Evolutionary conservation across 2,113 vertebrate species (phyloP).

Genomic region (Polypterus senegalus): DNA sequence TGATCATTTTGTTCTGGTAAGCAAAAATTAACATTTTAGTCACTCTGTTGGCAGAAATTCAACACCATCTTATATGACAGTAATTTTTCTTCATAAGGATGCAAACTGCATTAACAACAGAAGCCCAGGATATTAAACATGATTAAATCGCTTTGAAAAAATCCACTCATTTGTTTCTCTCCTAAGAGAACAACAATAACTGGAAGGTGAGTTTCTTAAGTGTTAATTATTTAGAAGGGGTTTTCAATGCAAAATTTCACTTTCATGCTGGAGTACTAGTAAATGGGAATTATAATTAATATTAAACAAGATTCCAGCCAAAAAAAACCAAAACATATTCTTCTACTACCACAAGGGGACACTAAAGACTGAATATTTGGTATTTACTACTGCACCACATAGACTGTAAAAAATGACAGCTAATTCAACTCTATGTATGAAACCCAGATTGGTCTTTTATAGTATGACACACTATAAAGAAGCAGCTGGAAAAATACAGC

Average conservation of each 20-base stretch:
- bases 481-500: no score
- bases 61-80: conserved; percentile 38
- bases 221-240: conserved; percentile 9
- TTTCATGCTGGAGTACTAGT: no score
- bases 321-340: no score
- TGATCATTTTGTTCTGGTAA: conserved; percentile 59
- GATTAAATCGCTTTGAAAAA: conserved; percentile 31
- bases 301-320: no score
- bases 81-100: conserved; percentile 39
- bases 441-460: no score
- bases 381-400: no score
- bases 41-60: conserved; percentile 64
- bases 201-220: conserved; percentile 12
- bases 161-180: conserved; percentile 21
- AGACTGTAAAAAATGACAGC: no score
- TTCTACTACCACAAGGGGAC: neutral
- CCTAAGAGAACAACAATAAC: conserved; percentile 19
- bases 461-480: no score
- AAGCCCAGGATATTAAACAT: conserved; percentile 32
- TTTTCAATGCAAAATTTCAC: no score
- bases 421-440: no score
- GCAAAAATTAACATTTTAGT: conserved; percentile 69
- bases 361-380: neutral
- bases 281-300: no score
- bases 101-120: conserved; percentile 43